phyloP scores from a whole-genome alignment of 2,888 invertebrate genomes.

The Drosophila neonasuta region DNA sequence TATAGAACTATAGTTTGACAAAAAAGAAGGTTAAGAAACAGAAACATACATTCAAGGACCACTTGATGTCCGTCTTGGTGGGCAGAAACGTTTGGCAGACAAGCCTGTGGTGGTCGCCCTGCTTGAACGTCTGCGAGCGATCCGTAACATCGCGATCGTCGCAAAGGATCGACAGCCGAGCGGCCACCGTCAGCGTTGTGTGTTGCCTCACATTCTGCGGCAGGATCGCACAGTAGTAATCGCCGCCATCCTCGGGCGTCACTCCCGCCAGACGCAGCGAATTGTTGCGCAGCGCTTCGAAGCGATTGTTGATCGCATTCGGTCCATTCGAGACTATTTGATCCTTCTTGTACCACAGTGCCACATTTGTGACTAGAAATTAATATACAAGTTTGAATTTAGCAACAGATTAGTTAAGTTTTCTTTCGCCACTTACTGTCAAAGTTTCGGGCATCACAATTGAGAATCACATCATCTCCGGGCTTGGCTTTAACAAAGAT shows the following conservation, averaged over 20 bases:
- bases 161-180: slow-evolving; percentile 73
- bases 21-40: not conserved
- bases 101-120: slow-evolving; percentile 78
- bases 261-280: slow-evolving; percentile 70
- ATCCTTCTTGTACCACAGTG: slow-evolving; percentile 77
- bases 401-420: too few species aligned
- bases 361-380: slow-evolving; percentile 69
- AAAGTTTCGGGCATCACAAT: slow-evolving; percentile 78
- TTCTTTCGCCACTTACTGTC: slow-evolving; percentile 55
- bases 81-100: slow-evolving; percentile 72
- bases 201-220: slow-evolving; percentile 72
- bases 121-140: slow-evolving; percentile 77
- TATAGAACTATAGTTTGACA: too few species aligned
- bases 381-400: not conserved
- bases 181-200: slow-evolving; percentile 67
- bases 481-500: slow-evolving; percentile 62
- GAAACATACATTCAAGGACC: slow-evolving; percentile 78
- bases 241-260: slow-evolving; percentile 69
- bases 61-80: slow-evolving; percentile 71
- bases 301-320: slow-evolving; percentile 56
- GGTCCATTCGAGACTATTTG: slow-evolving; percentile 68
- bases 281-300: slow-evolving; percentile 74
- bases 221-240: slow-evolving; percentile 75
- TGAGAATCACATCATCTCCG: slow-evolving; percentile 72
- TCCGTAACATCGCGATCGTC: slow-evolving; percentile 79